Evolutionary conservation across 2,113 vertebrate genomes (phyloP).

Genomic region (Ptyas mucosa): DNA sequence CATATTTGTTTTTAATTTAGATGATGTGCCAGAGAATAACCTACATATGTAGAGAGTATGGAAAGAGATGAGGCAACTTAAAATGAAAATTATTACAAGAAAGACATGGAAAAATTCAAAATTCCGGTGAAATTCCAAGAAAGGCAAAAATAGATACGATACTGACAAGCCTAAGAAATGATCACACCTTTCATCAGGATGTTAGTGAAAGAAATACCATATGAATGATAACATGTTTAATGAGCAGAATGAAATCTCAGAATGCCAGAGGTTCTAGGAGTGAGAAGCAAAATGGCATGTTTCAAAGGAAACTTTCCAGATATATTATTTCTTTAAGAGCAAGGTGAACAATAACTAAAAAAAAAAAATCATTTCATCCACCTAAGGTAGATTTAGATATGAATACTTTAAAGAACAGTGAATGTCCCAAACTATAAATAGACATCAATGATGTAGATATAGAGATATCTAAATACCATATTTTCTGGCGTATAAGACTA

Average conservation of each 20-base stretch:
- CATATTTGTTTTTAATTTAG: not conserved
- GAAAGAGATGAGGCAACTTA: too few species aligned
- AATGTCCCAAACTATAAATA: not conserved
- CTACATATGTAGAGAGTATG: not conserved
- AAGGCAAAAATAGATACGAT: not conserved
- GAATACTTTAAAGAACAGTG: not conserved
- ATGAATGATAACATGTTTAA: not conserved
- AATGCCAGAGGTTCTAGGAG: not conserved
- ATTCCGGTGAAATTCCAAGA: not conserved
- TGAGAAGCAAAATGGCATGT: not conserved
- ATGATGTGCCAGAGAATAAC: not conserved
- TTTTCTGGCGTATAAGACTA: too few species aligned
- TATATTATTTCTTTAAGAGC: not conserved
- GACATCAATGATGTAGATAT: not conserved
- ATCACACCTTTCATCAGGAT: not conserved
- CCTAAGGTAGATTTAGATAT: not conserved
- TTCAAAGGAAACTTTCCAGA: not conserved
- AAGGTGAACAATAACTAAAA: not conserved
- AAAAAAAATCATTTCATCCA: not conserved
- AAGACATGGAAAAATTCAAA: not conserved
- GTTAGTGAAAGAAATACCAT: not conserved
- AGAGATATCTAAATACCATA: not conserved
- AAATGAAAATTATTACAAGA: not conserved
- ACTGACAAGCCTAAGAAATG: not conserved
- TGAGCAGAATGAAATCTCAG: not conserved